These are phyloP conservation scores for Nephrotoma guestfalica DNA, from an alignment of 2,888 invertebrate genomes.

Conservation along the genomic window DNA sequence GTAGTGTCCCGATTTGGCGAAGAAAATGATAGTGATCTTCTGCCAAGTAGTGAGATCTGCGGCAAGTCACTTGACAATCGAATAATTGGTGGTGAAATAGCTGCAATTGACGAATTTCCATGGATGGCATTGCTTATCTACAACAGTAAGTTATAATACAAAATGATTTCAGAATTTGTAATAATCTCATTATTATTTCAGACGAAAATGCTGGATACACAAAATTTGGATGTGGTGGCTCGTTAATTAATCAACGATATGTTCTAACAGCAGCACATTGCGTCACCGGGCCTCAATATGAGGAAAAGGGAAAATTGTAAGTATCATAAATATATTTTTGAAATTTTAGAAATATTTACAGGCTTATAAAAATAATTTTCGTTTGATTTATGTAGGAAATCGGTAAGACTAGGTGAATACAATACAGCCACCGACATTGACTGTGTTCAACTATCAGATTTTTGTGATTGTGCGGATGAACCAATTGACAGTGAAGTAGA, in stretches of 20 bases:
- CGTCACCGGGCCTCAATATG: constrained; percentile 35
- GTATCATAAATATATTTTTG: constrained; percentile 20
- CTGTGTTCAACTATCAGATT: constrained; percentile 35
- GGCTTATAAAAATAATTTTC: not conserved
- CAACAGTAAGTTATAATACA: constrained; percentile 14
- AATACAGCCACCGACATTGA: constrained; percentile 44
- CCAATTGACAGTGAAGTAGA: constrained; percentile 47
- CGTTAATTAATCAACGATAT: constrained; percentile 40
- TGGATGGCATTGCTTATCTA: constrained; percentile 48
- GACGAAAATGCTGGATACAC: not conserved
- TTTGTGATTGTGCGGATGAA: constrained; percentile 44
- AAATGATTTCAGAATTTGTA: not conserved
- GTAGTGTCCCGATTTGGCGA: not conserved
- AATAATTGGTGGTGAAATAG: constrained; percentile 44
- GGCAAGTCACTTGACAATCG: constrained; percentile 42
- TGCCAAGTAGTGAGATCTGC: constrained; percentile 25
- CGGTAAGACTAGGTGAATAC: constrained; percentile 49
- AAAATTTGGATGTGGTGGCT: constrained; percentile 46
- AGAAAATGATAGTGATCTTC: not conserved
- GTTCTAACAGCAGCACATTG: constrained; percentile 50
- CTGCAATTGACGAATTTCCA: constrained; percentile 48
- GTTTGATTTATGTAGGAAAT: constrained; percentile 19
- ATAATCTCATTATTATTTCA: not conserved
- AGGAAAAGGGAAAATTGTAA: constrained; percentile 39
- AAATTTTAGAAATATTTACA: not conserved